Conservation (phyloP, 1,140 invertebrate species). For the Drosophila navojoa region DNA sequence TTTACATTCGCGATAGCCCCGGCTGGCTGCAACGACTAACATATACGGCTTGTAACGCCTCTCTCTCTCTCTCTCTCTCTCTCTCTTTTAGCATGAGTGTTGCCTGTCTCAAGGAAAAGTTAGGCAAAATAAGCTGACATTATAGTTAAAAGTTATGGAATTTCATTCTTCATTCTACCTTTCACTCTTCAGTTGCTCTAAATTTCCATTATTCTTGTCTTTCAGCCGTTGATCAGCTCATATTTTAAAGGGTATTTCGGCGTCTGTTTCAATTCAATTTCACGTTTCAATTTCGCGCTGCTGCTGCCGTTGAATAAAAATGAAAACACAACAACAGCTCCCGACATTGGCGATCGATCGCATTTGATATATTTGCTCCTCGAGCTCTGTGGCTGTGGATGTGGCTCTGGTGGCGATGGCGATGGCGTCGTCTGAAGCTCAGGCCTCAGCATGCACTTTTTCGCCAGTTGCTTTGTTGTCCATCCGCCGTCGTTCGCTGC, state of each 20-base stretch:
- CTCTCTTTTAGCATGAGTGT: neutral
- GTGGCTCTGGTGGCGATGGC: slow-evolving; percentile 42
- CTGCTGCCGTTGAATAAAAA: slow-evolving; percentile 27
- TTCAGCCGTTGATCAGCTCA: too few relatives aligned
- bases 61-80: slow-evolving; percentile 5
- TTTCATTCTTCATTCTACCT: too few relatives aligned
- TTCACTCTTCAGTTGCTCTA: too few relatives aligned
- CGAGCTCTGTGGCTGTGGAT: slow-evolving; percentile 47
- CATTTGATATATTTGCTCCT: slow-evolving; percentile 82
- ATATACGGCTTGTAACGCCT: slow-evolving; percentile 28
- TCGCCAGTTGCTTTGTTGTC: slow-evolving; percentile 65
- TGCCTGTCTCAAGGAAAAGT: too few relatives aligned
- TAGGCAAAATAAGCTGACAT: too few relatives aligned
- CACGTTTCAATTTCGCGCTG: slow-evolving; percentile 6
- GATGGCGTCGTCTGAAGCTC: slow-evolving; percentile 60
- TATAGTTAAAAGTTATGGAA: too few relatives aligned
- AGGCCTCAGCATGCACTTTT: slow-evolving; percentile 47
- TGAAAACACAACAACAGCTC: slow-evolving; percentile 61
- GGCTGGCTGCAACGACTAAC: slow-evolving; percentile 19
- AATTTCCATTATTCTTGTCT: too few relatives aligned
- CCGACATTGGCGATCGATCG: slow-evolving; percentile 81
- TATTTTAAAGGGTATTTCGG: slow-evolving; percentile 11
- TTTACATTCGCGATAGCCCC: slow-evolving; percentile 64
- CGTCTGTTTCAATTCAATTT: neutral
- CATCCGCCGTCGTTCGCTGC: slow-evolving; percentile 53